Base-by-base conservation (phyloP, 2,888 invertebrate genomes). In the Dysmachus trigonus region DNA sequence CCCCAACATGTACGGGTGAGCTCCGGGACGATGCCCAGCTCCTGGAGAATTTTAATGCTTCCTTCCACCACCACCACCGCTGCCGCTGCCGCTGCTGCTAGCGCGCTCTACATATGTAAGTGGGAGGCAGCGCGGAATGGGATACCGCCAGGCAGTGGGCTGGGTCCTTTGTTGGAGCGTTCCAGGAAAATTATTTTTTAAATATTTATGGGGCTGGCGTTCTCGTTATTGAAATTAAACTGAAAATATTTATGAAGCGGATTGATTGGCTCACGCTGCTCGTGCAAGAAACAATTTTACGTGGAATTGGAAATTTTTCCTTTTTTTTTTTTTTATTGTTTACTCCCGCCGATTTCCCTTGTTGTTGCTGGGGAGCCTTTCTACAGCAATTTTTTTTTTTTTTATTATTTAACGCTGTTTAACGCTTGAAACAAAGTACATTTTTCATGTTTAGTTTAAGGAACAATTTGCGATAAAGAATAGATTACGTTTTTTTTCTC, bases 171-270 rank as follows among this genome's bases (percentile, higher is more conserved):
- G 86, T 74, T 86, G 85, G 62, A 62, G 81, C 76, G 87, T 76
- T 87, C 82, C 86, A 88, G 88, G 89, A 90, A 90, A 90, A 90
- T 90, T 91, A 91, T 91, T 90, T 90, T 91, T 91, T 91, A 90
- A 90, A 90, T 90, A 90, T 90, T 90, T 90, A 90, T 91, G 90
- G 89, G 73, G 72, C 62, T 86, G 88, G 81, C 85, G 85, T 84
- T 83, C 84, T 85, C 86, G 82, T 87, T 87, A 86, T 87, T 87
- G 86, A 87, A 86, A 87, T 87, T 86, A 85, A 83, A 86, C 85
- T 74, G 86, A 84, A 87, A 87, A 85, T 87, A 87, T 87, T 87
- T 86, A 86, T 87, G 85, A 86, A 81, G 35, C 38, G 13, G 31
- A 85, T 79, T 86, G 83, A 87, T 87, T 86, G 76, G 86, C 73